These are phyloP conservation scores for Paradisaea rubra DNA, from an alignment of 2,113 vertebrate genomes.

Conservation along the genomic window DNA sequence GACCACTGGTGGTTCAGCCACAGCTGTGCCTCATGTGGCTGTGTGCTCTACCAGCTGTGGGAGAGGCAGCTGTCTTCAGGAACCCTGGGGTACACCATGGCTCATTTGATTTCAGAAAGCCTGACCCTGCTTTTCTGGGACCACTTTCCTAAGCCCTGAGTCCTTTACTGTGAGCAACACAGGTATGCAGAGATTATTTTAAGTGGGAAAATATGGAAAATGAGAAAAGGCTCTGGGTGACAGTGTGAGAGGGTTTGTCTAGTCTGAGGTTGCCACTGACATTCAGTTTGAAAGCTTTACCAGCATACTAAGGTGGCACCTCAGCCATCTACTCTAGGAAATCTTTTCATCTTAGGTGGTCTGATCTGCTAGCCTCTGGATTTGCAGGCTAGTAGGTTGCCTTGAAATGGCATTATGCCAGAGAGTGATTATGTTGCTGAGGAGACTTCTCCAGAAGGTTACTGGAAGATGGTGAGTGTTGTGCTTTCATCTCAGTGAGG, in stretches of 20 bases:
- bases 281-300: neutral
- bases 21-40: rapidly evolving
- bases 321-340: neutral
- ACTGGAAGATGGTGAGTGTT: neutral
- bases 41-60: neutral
- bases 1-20: neutral
- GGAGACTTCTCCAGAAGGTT: neutral
- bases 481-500: neutral
- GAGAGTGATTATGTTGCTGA: neutral
- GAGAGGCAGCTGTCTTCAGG: neutral
- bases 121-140: neutral
- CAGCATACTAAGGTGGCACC: neutral
- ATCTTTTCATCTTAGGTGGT: neutral
- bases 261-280: neutral
- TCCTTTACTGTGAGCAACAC: neutral
- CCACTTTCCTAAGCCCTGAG: neutral
- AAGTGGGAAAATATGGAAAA: neutral
- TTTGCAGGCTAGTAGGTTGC: neutral
- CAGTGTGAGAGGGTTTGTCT: neutral
- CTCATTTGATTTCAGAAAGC: neutral
- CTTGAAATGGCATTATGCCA: neutral
- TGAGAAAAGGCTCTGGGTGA: neutral
- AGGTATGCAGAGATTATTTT: neutral
- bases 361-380: neutral
- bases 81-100: neutral